Evolutionary conservation across 2,888 invertebrate species (phyloP).

Genomic region (Mesoligia furuncula): DNA sequence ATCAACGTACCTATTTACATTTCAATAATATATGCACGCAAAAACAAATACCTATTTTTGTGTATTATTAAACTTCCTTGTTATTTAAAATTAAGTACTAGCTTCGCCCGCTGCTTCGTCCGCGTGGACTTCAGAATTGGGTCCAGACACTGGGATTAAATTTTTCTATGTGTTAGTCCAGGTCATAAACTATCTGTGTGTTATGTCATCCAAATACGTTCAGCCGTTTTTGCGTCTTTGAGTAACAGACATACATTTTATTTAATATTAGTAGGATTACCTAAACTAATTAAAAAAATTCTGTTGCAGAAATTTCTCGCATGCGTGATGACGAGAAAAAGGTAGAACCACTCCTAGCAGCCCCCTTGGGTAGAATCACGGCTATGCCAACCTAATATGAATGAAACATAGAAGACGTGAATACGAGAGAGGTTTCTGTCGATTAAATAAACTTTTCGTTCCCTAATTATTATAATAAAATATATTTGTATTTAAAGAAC

Average conservation of each 20-base stretch:
- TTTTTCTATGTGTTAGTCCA: no score
- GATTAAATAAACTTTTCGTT: conserved; percentile 54
- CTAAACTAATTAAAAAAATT: background rate
- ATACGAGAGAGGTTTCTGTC: conserved; percentile 69
- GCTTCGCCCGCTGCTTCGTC: background rate
- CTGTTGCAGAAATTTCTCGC: conserved; percentile 61
- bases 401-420: conserved; percentile 77
- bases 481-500: conserved; percentile 25
- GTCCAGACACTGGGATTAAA: no score
- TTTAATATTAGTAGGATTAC: background rate
- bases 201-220: background rate
- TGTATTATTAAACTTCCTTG: background rate
- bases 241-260: background rate
- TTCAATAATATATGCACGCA: background rate
- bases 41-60: background rate
- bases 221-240: background rate
- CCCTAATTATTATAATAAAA: conserved; percentile 21
- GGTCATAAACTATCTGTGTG: background rate
- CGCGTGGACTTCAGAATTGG: no score
- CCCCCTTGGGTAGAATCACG: background rate
- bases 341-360: background rate
- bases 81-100: background rate
- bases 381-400: conserved; percentile 13
- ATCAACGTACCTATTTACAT: background rate
- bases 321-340: conserved; percentile 66